phyloP scores from a whole-genome alignment of 2,888 invertebrate species.

The Drosophila atripex region DNA sequence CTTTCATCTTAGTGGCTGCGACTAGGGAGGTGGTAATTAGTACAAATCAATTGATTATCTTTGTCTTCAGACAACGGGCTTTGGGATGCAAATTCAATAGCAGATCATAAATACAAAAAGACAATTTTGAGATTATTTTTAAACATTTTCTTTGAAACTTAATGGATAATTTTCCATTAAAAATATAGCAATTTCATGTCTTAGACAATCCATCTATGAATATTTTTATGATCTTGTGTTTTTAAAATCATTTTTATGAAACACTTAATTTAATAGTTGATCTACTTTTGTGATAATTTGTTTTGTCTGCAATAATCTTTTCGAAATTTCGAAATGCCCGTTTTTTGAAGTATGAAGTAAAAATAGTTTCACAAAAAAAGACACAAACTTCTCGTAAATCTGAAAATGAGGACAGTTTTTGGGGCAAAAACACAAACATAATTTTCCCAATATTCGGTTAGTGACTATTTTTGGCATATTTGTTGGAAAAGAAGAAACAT shows the following conservation, averaged over 20 bases:
- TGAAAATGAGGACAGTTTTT: constrained; percentile 17
- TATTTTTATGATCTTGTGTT: no score
- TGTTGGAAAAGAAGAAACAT: neutral
- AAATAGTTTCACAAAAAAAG: constrained; percentile 5
- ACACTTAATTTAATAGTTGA: neutral
- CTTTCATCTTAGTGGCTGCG: neutral
- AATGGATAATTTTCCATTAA: no score
- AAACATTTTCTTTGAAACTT: no score
- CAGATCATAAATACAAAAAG: neutral
- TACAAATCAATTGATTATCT: constrained; percentile 12
- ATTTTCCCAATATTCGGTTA: constrained; percentile 4
- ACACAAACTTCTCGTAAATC: constrained; percentile 10
- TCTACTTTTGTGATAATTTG: neutral
- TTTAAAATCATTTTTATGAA: neutral
- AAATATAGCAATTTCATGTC: no score
- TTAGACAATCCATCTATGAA: no score
- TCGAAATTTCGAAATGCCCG: neutral
- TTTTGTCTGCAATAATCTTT: constrained; percentile 3
- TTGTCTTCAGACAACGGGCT: neutral
- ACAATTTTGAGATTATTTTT: no score
- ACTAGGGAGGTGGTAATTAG: neutral
- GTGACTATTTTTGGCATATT: neutral
- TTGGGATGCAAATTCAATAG: neutral
- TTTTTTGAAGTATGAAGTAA: constrained; percentile 11
- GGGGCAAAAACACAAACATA: neutral